A percentile compares a stretch with the other conserved stretches of the same genome.
These are phyloP conservation scores for Leuciscus idus DNA, from an alignment of 2,113 vertebrate species.

Conservation along the genomic window DNA sequence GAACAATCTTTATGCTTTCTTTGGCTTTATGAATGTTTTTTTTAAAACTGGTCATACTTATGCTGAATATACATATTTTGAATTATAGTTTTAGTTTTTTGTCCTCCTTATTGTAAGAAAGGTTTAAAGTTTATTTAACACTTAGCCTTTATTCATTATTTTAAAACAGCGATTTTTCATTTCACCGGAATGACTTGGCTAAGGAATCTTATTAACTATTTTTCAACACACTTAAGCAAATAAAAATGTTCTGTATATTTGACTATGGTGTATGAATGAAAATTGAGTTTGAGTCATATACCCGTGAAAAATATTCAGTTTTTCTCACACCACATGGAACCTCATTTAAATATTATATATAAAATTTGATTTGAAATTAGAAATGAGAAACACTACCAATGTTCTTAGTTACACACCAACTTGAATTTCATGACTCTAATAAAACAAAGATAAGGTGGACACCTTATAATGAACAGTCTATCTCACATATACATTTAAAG, in stretches of 20 bases:
- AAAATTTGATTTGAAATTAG: background rate
- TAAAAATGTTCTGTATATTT: background rate
- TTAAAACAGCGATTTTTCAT: background rate
- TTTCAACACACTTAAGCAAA: background rate
- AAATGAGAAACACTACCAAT: background rate
- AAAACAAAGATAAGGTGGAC: background rate
- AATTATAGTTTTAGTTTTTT: background rate
- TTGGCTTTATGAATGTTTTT: background rate
- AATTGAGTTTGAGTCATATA: constrained; percentile 10
- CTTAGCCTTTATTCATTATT: background rate
- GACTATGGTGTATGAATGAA: background rate
- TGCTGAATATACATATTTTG: constrained; percentile 30
- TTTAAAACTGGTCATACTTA: background rate
- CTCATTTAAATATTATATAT: background rate
- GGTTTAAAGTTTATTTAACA: background rate
- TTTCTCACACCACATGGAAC: background rate
- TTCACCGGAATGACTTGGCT: background rate
- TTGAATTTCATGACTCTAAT: constrained; percentile 13
- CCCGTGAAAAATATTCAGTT: background rate
- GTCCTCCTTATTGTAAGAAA: background rate
- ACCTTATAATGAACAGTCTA: background rate
- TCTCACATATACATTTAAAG: background rate
- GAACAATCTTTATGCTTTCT: background rate
- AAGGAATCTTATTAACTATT: background rate
- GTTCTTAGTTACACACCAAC: background rate